phyloP scores from a whole-genome alignment of 2,888 invertebrate genomes.

The Sycophila texana region DNA sequence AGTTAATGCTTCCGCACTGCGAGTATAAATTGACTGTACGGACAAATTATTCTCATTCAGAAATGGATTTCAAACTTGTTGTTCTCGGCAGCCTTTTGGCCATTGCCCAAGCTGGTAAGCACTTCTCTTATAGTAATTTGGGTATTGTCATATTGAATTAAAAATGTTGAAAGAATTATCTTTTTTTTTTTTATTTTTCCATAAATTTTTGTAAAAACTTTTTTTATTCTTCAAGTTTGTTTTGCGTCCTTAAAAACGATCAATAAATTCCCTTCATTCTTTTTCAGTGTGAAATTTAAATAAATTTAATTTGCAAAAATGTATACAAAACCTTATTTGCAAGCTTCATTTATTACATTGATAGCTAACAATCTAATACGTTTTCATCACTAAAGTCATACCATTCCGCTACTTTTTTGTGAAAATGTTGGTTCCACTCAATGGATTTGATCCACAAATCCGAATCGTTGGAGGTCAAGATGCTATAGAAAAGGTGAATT shows the following conservation, averaged over 20 bases:
- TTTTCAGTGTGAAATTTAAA: no score
- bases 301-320: no score
- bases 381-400: neutral
- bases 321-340: no score
- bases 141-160: neutral
- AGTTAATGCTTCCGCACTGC: neutral
- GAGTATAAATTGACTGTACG: neutral
- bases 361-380: neutral
- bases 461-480: constrained; percentile 65
- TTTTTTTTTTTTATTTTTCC: neutral
- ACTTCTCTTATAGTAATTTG: neutral
- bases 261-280: no score
- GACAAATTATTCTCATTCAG: neutral
- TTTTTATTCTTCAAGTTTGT: no score
- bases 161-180: neutral
- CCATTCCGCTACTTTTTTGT: neutral
- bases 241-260: no score
- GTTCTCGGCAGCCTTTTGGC: neutral
- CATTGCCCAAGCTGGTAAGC: constrained; percentile 1
- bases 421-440: neutral
- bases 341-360: no score
- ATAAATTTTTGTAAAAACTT: no score
- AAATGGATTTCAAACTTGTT: neutral
- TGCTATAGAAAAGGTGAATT: constrained; percentile 72
- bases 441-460: neutral